These are phyloP conservation scores for Nebria brevicollis DNA, from an alignment of 2,888 invertebrate species.

Conservation along the genomic window DNA sequence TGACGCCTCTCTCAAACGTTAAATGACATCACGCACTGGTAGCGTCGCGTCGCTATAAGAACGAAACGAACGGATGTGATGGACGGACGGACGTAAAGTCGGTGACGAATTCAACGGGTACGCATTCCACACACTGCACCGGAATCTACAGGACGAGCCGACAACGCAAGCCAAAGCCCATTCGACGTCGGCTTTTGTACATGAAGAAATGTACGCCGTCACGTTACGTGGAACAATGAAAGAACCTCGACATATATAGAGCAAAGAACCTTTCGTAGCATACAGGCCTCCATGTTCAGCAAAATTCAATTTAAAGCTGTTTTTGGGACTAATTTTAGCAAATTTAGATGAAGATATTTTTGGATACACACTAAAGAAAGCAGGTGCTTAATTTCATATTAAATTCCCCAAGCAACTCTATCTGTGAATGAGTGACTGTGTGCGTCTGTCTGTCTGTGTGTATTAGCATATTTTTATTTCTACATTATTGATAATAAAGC, in stretches of 20 bases:
- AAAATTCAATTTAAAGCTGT: not conserved
- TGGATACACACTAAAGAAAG: too few relatives aligned
- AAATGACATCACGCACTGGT: not conserved
- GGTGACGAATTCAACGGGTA: not conserved
- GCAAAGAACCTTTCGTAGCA: not conserved
- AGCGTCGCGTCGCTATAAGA: not conserved
- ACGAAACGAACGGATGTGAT: not conserved
- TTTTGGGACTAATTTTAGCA: not conserved
- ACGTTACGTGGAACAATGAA: not conserved
- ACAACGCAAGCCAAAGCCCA: not conserved
- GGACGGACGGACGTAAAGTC: not conserved
- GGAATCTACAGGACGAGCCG: not conserved
- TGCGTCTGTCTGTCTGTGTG: too few relatives aligned
- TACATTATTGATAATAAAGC: too few relatives aligned
- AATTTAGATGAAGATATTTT: not conserved
- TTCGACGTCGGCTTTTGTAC: not conserved
- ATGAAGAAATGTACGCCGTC: not conserved
- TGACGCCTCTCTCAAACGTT: not conserved
- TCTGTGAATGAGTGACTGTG: too few relatives aligned
- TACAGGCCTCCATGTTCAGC: not conserved
- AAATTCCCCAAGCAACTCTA: too few relatives aligned
- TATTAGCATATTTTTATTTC: too few relatives aligned
- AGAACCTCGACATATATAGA: not conserved
- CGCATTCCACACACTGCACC: not conserved
- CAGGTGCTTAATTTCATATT: too few relatives aligned